These are phyloP conservation scores for Ctenoplectra terminalis DNA, from an alignment of 1,140 invertebrate genomes.

Conservation along the genomic window DNA sequence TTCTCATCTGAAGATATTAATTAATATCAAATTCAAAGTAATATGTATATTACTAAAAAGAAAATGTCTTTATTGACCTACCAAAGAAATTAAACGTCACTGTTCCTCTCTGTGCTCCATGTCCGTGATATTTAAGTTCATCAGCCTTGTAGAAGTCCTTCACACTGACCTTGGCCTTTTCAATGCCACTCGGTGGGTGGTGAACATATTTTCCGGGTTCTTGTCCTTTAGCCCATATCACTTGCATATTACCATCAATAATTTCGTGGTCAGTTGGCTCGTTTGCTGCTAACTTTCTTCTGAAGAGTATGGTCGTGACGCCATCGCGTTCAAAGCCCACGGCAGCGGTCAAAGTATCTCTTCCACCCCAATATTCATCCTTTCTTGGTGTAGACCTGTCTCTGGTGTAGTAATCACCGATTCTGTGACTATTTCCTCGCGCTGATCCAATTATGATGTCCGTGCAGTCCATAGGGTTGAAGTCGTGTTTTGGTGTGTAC, in stretches of 20 bases:
- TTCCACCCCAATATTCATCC: constrained; percentile 95
- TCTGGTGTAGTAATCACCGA: constrained; percentile 96
- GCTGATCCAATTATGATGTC: constrained; percentile 96
- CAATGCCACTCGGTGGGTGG: constrained; percentile 89
- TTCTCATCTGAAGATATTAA: constrained; percentile 76
- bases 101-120: constrained; percentile 90
- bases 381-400: constrained; percentile 94
- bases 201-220: constrained; percentile 89
- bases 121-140: constrained; percentile 97
- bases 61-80: constrained; percentile 70
- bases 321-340: constrained; percentile 94
- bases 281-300: constrained; percentile 90
- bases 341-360: constrained; percentile 93
- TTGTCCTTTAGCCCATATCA: constrained; percentile 97
- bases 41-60: background rate
- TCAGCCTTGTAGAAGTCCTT: constrained; percentile 94
- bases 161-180: constrained; percentile 84
- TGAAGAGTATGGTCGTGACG: constrained; percentile 94
- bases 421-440: constrained; percentile 89
- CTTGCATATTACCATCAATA: constrained; percentile 92
- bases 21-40: background rate
- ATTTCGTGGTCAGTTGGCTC: constrained; percentile 94
- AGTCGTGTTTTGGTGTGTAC: constrained; percentile 91
- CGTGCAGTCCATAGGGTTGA: constrained; percentile 97
- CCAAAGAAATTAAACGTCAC: constrained; percentile 93